Percentiles rank a stretch among this genome's conserved stretches.
Conservation (phyloP, 2,888 invertebrate species). For the Zaprionus bogoriensis region DNA sequence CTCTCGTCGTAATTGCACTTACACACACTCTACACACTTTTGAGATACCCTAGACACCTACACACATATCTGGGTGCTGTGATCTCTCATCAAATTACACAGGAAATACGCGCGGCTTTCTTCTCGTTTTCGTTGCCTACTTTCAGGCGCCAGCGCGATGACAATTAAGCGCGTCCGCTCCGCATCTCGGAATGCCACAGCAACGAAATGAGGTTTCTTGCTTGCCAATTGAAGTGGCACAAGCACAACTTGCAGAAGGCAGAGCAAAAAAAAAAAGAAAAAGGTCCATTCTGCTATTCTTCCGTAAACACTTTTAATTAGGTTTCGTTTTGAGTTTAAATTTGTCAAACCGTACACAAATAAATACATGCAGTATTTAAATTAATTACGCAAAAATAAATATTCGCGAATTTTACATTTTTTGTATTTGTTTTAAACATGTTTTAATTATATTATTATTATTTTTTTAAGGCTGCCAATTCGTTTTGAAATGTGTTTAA, state of each 20-base stretch:
- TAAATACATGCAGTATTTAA: no score
- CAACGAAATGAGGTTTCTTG: not conserved
- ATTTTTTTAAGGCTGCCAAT: no score
- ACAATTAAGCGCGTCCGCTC: not conserved
- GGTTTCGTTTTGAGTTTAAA: not conserved
- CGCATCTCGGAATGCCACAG: not conserved
- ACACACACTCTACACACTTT: not conserved
- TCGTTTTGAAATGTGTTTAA: no score
- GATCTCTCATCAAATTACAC: slow-evolving; percentile 4
- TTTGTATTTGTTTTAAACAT: no score
- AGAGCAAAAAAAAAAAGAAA: not conserved
- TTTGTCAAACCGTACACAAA: no score
- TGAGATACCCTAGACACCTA: no score
- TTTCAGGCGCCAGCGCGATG: not conserved
- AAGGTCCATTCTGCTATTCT: no score
- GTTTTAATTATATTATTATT: no score
- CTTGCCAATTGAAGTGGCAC: not conserved
- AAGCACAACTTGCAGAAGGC: no score
- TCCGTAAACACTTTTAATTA: not conserved
- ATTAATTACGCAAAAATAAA: no score
- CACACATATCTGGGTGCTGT: not conserved
- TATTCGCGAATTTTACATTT: no score
- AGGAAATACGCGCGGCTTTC: not conserved
- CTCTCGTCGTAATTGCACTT: slow-evolving; percentile 20
- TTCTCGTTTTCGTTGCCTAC: not conserved